Evolutionary conservation across 2,113 vertebrate genomes (phyloP).

Genomic region (Salvelinus namaycush): DNA sequence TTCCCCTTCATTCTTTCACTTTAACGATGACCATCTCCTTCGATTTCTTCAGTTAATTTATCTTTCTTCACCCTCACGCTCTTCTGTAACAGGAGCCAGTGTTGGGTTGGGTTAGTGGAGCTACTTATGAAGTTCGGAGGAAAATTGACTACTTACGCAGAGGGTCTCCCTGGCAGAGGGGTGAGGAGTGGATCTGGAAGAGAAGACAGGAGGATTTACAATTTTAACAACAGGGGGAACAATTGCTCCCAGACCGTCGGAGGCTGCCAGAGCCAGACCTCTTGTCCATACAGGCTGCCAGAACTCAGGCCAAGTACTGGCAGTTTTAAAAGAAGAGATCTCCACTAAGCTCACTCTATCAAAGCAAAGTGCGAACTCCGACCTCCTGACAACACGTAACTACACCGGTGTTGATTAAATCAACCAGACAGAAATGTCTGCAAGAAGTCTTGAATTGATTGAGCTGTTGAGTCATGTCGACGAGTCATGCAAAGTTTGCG

Average conservation of each 20-base stretch:
- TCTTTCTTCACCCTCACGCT: not conserved
- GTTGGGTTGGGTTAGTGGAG: slow-evolving; percentile 1
- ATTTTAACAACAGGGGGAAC: slow-evolving; percentile 53
- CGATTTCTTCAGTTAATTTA: not conserved
- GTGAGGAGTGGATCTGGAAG: slow-evolving; percentile 92
- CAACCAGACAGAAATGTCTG: not conserved
- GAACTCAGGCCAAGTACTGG: not conserved
- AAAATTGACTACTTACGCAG: slow-evolving; percentile 85
- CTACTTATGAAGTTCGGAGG: not conserved
- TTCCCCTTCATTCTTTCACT: no score
- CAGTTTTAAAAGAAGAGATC: not conserved
- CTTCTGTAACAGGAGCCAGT: not conserved
- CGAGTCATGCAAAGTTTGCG: no score
- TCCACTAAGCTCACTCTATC: not conserved
- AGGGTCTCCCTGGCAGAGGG: slow-evolving; percentile 81
- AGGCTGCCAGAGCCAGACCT: not conserved
- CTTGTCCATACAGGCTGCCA: slow-evolving; percentile 30
- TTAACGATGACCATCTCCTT: not conserved
- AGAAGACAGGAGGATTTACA: slow-evolving; percentile 41
- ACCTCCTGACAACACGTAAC: not conserved
- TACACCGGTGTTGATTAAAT: not conserved
- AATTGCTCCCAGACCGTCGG: slow-evolving; percentile 56
- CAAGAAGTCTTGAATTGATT: no score
- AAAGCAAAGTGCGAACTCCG: slow-evolving; percentile 10
- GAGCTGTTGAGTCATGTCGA: no score